These are phyloP conservation scores for Hypercompe scribonia DNA, from an alignment of 2,888 invertebrate species.

Conservation along the genomic window DNA sequence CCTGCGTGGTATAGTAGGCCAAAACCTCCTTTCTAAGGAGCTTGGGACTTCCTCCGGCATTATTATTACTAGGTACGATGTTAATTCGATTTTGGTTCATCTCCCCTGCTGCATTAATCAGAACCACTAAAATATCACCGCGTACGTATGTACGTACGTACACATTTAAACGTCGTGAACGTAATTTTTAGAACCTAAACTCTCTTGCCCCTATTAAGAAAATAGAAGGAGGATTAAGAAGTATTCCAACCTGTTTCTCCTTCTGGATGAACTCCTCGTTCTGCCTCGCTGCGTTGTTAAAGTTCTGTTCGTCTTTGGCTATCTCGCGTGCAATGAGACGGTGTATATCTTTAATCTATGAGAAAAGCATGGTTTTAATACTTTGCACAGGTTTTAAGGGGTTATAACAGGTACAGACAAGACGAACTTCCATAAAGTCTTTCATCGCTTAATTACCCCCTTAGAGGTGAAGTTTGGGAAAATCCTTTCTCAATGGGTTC, in stretches of 20 bases:
- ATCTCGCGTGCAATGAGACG: slow-evolving; percentile 89
- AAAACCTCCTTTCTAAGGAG: no score
- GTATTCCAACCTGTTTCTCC: slow-evolving; percentile 76
- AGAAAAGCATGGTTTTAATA: neutral
- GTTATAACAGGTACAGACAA: neutral
- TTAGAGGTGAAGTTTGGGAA: neutral
- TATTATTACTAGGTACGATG: no score
- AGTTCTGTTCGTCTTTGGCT: slow-evolving; percentile 88
- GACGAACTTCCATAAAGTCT: neutral
- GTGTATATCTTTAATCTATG: slow-evolving; percentile 86
- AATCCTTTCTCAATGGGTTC: neutral
- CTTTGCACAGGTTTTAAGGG: neutral
- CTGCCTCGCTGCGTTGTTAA: slow-evolving; percentile 85
- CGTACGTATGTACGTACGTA: no score
- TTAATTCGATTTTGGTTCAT: no score
- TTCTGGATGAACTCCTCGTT: slow-evolving; percentile 84
- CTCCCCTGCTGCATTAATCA: no score
- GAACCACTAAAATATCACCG: no score
- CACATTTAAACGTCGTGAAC: no score
- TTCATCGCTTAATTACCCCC: neutral
- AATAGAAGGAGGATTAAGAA: neutral
- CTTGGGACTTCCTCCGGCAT: no score
- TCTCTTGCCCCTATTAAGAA: no score
- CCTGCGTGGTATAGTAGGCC: no score
- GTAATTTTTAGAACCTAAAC: no score